phyloP scores from a whole-genome alignment of 2,888 invertebrate genomes.

The Spilosoma lubricipeda region DNA sequence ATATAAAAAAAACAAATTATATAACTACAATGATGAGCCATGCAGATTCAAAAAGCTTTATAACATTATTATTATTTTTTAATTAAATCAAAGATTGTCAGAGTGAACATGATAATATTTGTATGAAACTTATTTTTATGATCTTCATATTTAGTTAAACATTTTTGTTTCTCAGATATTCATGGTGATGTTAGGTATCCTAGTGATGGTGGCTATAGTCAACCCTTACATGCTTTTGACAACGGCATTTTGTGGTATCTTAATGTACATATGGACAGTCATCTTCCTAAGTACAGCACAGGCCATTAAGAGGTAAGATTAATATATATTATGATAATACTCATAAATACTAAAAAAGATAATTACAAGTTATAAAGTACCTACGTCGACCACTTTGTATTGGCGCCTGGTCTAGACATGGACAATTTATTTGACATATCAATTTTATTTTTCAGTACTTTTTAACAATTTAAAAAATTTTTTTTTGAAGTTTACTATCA shows the following conservation, averaged over 20 bases:
- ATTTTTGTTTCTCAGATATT: constrained; percentile 82
- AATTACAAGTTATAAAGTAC: too few species aligned
- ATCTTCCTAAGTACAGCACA: constrained; percentile 91
- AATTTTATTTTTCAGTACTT: too few species aligned
- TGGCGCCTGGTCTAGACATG: too few species aligned
- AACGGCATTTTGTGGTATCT: constrained; percentile 86
- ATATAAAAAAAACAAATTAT: too few species aligned
- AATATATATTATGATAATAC: not conserved
- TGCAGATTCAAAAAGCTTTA: too few species aligned
- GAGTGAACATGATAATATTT: not conserved
- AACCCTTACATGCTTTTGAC: constrained; percentile 89
- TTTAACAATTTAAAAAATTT: too few species aligned
- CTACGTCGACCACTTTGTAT: too few species aligned
- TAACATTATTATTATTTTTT: too few species aligned
- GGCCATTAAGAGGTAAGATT: constrained; percentile 87
- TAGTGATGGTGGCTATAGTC: constrained; percentile 90
- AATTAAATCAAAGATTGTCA: not conserved
- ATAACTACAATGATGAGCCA: too few species aligned
- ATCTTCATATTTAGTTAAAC: not conserved
- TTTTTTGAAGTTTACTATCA: too few species aligned
- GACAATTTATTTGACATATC: too few species aligned
- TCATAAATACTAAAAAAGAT: too few species aligned
- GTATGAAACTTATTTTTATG: not conserved
- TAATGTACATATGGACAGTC: constrained; percentile 88
- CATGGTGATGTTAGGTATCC: constrained; percentile 90